These are phyloP conservation scores for Leptodactylus fuscus DNA, from an alignment of 2,113 vertebrate genomes.

Conservation along the genomic window DNA sequence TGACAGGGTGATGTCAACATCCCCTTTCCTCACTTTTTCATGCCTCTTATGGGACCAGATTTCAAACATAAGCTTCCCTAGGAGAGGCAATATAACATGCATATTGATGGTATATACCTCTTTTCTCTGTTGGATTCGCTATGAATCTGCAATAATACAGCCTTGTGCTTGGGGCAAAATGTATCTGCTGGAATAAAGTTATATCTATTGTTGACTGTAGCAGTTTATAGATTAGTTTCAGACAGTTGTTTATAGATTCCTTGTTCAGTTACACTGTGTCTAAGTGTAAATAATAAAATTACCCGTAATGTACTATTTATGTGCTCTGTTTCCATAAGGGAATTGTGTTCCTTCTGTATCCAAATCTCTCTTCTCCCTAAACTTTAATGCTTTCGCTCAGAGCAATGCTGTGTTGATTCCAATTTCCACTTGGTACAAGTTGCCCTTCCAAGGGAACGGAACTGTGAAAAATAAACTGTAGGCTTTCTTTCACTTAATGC, in stretches of 20 bases:
- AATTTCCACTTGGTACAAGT: conserved; percentile 27
- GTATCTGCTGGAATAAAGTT: background rate
- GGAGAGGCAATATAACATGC: too few relatives aligned
- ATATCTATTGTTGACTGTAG: background rate
- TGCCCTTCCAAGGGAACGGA: conserved; percentile 32
- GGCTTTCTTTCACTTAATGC: conserved; percentile 43
- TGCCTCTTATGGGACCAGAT: too few relatives aligned
- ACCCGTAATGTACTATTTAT: conserved; percentile 3
- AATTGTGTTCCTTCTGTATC: conserved; percentile 1
- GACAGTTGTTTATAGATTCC: too few relatives aligned
- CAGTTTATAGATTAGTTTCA: background rate
- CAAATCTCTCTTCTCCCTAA: background rate
- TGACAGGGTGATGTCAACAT: background rate
- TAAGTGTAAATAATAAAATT: background rate
- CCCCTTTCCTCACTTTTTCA: too few relatives aligned
- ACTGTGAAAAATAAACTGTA: conserved; percentile 51
- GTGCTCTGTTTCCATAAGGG: background rate
- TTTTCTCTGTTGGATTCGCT: background rate
- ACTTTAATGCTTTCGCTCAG: background rate
- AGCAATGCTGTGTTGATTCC: conserved; percentile 26
- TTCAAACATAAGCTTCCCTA: too few relatives aligned
- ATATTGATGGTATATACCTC: background rate
- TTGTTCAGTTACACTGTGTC: background rate
- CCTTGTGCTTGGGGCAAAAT: background rate
- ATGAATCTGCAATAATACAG: background rate